A percentile compares a stretch with the other conserved stretches of the same genome.
These are phyloP conservation scores for Ennomos erosarius DNA, from an alignment of 2,888 invertebrate species.

Conservation along the genomic window DNA sequence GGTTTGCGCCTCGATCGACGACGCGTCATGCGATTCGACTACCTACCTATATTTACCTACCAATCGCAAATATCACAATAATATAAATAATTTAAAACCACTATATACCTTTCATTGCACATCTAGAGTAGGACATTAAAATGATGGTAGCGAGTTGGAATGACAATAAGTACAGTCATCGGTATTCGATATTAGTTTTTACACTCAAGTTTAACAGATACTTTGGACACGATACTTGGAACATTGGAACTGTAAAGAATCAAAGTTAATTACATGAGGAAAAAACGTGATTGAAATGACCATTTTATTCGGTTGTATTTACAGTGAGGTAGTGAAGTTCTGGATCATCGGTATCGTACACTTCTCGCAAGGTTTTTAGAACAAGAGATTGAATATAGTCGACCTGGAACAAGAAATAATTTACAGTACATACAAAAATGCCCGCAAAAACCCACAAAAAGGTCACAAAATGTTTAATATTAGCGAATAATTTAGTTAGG, in stretches of 20 bases:
- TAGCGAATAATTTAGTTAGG: slow-evolving; percentile 9
- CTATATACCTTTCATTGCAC: slow-evolving; percentile 27
- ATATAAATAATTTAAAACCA: slow-evolving; percentile 41
- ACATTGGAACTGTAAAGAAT: neutral
- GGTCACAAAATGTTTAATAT: too few relatives aligned
- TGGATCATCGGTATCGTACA: slow-evolving; percentile 81
- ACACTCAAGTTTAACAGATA: too few relatives aligned
- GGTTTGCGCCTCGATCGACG: too few relatives aligned
- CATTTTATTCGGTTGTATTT: slow-evolving; percentile 44
- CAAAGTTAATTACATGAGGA: neutral
- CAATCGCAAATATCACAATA: too few relatives aligned
- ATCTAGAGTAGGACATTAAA: neutral
- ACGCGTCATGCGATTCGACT: slow-evolving; percentile 32
- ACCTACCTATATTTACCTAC: too few relatives aligned
- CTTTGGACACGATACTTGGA: neutral
- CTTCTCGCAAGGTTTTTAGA: slow-evolving; percentile 82
- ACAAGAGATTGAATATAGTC: slow-evolving; percentile 91
- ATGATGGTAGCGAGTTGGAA: slow-evolving; percentile 1
- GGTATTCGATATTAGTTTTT: neutral
- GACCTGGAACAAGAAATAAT: slow-evolving; percentile 81
- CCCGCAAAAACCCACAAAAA: too few relatives aligned
- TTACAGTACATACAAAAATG: too few relatives aligned
- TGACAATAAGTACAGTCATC: slow-evolving; percentile 6
- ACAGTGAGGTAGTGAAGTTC: slow-evolving; percentile 73
- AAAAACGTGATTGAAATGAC: slow-evolving; percentile 3